Conservation (phyloP, 2,797 vertebrate species). For the Rhinella marina region DNA sequence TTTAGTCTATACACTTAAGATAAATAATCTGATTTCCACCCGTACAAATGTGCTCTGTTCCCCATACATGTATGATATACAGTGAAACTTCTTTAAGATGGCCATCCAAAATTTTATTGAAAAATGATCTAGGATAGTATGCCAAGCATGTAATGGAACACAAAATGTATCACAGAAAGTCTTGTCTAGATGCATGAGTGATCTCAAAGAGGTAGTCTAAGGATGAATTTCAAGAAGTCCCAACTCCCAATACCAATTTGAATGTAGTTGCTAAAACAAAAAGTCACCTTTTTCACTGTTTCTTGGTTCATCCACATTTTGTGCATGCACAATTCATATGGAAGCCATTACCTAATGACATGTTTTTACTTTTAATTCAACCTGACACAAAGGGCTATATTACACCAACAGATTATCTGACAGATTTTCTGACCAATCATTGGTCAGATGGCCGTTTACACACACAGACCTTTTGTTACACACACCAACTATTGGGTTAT, state of each 20-base stretch:
- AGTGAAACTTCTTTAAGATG: background rate
- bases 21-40: too few species aligned
- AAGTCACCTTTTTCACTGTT: background rate
- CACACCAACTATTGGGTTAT: background rate
- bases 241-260: background rate
- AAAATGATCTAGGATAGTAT: background rate
- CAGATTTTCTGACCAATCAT: too few species aligned
- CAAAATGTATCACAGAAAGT: background rate
- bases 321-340: background rate
- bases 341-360: background rate
- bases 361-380: background rate
- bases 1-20: too few species aligned
- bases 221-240: background rate
- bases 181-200: background rate
- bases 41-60: background rate
- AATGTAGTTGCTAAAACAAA: too few species aligned
- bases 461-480: too few species aligned
- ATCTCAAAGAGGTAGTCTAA: background rate
- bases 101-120: background rate
- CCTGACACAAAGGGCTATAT: background rate
- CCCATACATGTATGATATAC: background rate
- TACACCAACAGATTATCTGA: too few species aligned
- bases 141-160: background rate
- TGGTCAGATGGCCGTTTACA: too few species aligned
- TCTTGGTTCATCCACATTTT: background rate